Conservation (phyloP, 2,888 invertebrate genomes). For the Megastigmus dorsalis region DNA sequence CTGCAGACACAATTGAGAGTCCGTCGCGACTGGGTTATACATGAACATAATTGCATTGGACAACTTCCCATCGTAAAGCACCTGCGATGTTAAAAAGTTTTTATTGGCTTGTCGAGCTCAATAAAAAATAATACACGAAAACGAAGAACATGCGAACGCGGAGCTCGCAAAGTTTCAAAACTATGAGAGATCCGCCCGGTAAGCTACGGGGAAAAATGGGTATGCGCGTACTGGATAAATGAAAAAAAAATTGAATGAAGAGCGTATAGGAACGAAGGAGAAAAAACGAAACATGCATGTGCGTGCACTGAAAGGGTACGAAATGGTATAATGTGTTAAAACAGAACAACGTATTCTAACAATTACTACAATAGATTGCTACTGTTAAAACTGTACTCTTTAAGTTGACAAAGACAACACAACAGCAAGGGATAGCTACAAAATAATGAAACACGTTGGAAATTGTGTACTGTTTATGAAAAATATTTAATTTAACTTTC, state of each 20-base stretch:
- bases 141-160: background rate
- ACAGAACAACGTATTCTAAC: background rate
- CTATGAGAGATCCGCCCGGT: conserved; percentile 2
- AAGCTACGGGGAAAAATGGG: background rate
- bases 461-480: too few relatives aligned
- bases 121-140: background rate
- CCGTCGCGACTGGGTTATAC: conserved; percentile 99
- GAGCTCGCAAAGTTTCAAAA: conserved; percentile 12
- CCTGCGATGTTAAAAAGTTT: conserved; percentile 77
- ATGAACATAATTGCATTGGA: conserved; percentile 98
- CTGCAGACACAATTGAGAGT: conserved; percentile 98
- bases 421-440: background rate
- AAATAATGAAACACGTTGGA: background rate
- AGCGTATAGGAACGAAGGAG: background rate
- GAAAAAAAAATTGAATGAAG: conserved; percentile 5
- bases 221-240: background rate
- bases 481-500: background rate
- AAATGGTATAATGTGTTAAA: background rate
- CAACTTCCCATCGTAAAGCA: conserved; percentile 98
- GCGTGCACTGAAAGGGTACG: conserved; percentile 3
- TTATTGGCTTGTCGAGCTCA: background rate
- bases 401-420: background rate
- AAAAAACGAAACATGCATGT: background rate
- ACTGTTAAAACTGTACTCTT: background rate
- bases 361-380: background rate